A percentile compares a stretch with the other conserved stretches of the same genome.
Evolutionary conservation across 2,888 invertebrate species (phyloP).

Genomic region (Odontothrips loti): DNA sequence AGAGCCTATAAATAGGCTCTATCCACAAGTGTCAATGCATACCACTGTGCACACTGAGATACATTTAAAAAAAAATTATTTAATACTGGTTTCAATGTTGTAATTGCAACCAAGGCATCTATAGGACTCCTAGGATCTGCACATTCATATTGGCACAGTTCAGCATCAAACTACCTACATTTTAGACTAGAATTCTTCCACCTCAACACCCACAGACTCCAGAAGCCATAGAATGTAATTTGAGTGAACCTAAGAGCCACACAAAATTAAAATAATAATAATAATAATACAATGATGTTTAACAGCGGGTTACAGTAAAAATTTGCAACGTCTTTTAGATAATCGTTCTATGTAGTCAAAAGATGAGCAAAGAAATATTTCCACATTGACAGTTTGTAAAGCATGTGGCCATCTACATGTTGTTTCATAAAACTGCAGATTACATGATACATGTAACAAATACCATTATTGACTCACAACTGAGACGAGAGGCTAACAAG

Average conservation of each 20-base stretch:
- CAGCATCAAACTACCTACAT: not conserved
- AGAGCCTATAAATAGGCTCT: not conserved
- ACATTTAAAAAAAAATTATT: not conserved
- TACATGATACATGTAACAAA: not conserved
- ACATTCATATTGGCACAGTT: constrained; percentile 15
- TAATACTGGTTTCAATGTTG: constrained; percentile 20
- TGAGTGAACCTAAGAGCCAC: constrained; percentile 1
- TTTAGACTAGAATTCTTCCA: constrained; percentile 16
- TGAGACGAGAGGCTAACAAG: too few species aligned
- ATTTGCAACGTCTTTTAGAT: not conserved
- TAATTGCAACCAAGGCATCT: constrained; percentile 23
- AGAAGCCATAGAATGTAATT: not conserved
- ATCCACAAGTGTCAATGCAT: not conserved
- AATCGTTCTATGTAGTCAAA: not conserved
- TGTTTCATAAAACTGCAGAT: not conserved
- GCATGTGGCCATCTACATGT: not conserved
- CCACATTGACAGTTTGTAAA: not conserved
- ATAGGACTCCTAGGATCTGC: constrained; percentile 17
- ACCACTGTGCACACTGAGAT: not conserved
- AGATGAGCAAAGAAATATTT: too few species aligned
- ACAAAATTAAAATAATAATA: not conserved
- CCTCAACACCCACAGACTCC: not conserved
- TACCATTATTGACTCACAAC: not conserved
- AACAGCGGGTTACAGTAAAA: too few species aligned
- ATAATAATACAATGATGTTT: too few species aligned